Evolutionary conservation across 64 coral and sea anemone species (phyloP).

Genomic region (Actinia tenebrosa): DNA sequence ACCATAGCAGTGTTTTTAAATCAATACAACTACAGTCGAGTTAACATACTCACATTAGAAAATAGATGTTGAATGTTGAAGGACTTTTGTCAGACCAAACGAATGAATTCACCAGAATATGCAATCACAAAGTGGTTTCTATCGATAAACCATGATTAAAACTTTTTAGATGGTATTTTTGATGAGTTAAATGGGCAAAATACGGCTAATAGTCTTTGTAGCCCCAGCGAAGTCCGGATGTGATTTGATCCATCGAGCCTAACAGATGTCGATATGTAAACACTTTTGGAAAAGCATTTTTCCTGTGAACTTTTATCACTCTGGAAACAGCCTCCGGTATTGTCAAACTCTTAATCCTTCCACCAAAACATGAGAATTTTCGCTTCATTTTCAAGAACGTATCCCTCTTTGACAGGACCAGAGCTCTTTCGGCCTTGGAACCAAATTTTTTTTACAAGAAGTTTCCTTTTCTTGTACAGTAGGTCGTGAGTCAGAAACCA

Average conservation of each 20-base stretch:
- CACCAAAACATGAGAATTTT: not conserved
- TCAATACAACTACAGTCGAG: not conserved
- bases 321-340: constrained; percentile 6
- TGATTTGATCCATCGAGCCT: constrained; percentile 8
- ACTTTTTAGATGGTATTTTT: not conserved
- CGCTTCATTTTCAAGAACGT: not conserved
- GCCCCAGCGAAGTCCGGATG: constrained; percentile 14
- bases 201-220: not conserved
- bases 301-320: not conserved
- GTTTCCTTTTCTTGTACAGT: not conserved
- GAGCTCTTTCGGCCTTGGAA: not conserved
- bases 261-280: constrained; percentile 19
- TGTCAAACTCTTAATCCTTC: not conserved
- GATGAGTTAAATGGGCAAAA: constrained; percentile 13
- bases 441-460: not conserved
- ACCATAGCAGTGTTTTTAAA: not conserved
- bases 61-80: not conserved
- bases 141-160: not conserved
- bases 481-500: no score
- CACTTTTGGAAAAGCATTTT: not conserved
- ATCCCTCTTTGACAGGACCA: not conserved
- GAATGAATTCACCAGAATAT: not conserved
- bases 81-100: not conserved
- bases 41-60: not conserved
- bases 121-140: not conserved